Evolutionary conservation across 2,797 vertebrate genomes (phyloP), one percentile per base, ranked within the genome.

Genomic region (Synanceia verrucosa): DNA sequence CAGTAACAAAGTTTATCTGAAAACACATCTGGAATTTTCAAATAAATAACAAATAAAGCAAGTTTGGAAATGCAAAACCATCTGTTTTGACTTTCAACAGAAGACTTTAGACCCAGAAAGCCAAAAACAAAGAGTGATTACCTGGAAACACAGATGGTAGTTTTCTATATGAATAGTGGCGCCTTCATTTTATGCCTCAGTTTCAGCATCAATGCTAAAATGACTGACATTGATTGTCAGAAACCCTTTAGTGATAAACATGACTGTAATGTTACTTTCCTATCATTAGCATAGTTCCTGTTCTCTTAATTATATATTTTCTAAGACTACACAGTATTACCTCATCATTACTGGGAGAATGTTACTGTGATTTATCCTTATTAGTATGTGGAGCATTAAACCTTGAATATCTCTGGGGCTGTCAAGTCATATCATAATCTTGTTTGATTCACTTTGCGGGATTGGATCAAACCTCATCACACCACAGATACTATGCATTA

Each of bases 11-110:
- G 44, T 62, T 62, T 62, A 48, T 31, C 59, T 10, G 10, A 18
- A 62, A 62, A 62, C 31, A 34, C 59, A 48, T 48, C 44, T 48
- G 59, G 44, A 48, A 39, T 28, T 37, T 50, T 4, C 36, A 39
- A 39, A 51, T 39, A 14, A 64, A 51, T 39, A 39, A 41, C 61
- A 18, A 51, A 51, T 41, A 51, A 64, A 52, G 10, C 33, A 19
- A 39, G 33, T 50, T 37, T 16, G 24, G 11, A 29, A 64, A 21
- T 29, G n/a, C n/a, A 9, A 64, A 56, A 34, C 28, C 58, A 62
- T 19, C 28, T 69, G 33, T 51, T 75, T 56, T 59, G 18, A 33
- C 23, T 34, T 61, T 28, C 23, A 39, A 14, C 12, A 29, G 5
- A 64, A 29, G 34, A 39, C 33, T 37, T 34, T 16, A 43, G 57